Percentiles rank a stretch among this genome's conserved stretches.
Evolutionary conservation across 2,113 vertebrate genomes (phyloP).

Genomic region (Pelecanus crispus): DNA sequence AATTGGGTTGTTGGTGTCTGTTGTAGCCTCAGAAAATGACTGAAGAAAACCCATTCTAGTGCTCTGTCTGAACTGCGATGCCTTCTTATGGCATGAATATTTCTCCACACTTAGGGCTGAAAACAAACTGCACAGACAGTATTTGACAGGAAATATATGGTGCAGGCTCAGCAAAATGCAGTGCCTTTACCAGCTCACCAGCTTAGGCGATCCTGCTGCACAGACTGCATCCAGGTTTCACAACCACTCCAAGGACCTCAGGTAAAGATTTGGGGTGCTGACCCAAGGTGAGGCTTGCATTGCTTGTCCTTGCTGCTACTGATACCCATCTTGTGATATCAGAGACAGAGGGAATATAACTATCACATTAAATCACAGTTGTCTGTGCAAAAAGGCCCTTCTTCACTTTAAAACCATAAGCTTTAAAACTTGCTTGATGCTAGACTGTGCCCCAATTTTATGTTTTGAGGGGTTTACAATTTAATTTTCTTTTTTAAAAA

Average conservation of each 20-base stretch:
- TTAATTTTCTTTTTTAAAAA: neutral
- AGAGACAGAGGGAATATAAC: neutral
- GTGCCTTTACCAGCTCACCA: too few species aligned
- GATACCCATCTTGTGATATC: neutral
- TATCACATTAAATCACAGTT: neutral
- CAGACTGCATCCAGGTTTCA: neutral
- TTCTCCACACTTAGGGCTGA: neutral
- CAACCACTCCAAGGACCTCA: neutral
- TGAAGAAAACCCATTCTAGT: neutral
- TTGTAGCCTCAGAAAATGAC: neutral
- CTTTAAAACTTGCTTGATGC: neutral
- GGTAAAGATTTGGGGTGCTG: neutral
- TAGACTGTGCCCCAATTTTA: neutral
- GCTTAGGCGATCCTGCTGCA: fast-evolving
- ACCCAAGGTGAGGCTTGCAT: neutral
- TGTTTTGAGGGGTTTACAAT: neutral
- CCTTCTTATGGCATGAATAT: neutral
- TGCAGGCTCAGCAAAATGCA: neutral
- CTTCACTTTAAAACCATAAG: neutral
- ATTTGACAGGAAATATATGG: neutral
- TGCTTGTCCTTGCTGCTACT: neutral
- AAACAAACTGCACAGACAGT: neutral
- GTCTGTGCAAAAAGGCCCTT: neutral
- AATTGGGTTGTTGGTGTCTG: neutral
- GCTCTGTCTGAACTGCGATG: neutral